Percentiles rank a stretch among this genome's conserved stretches.
These are phyloP conservation scores for Lamproptera curius DNA, from an alignment of 2,888 invertebrate genomes.

Conservation along the genomic window DNA sequence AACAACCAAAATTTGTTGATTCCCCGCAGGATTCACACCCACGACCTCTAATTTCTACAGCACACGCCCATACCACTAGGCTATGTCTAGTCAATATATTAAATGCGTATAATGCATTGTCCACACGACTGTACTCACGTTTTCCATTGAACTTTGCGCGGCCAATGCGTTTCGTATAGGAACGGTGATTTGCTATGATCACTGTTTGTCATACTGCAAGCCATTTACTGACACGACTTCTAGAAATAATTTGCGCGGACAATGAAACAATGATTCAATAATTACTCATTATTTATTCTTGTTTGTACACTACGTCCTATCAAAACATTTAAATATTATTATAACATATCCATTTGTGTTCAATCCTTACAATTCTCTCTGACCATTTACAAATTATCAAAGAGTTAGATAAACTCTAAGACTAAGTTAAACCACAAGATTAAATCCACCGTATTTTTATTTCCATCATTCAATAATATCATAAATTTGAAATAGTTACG, in stretches of 20 bases:
- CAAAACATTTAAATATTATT: background rate
- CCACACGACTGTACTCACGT: conserved; percentile 61
- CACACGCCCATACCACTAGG: too few relatives aligned
- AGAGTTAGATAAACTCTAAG: background rate
- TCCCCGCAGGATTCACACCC: too few relatives aligned
- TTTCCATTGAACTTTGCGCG: conserved; percentile 65
- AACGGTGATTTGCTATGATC: conserved; percentile 55
- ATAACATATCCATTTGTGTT: background rate
- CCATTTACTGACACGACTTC: conserved; percentile 14
- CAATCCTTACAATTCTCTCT: too few relatives aligned
- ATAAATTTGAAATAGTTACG: too few relatives aligned
- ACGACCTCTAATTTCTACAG: too few relatives aligned
- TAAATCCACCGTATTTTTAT: too few relatives aligned
- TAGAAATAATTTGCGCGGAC: conserved; percentile 3
- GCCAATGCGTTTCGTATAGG: conserved; percentile 51
- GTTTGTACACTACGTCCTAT: background rate
- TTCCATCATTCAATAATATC: too few relatives aligned
- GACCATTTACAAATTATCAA: background rate
- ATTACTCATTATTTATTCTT: background rate
- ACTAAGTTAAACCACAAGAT: background rate
- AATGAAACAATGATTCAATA: too few relatives aligned
- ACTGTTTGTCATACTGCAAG: conserved; percentile 36
- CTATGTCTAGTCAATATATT: too few relatives aligned
- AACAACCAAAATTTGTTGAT: too few relatives aligned
- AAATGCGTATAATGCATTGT: too few relatives aligned